These are phyloP conservation scores for Cephalopholis sonnerati DNA, from an alignment of 2,113 vertebrate species.

Conservation along the genomic window DNA sequence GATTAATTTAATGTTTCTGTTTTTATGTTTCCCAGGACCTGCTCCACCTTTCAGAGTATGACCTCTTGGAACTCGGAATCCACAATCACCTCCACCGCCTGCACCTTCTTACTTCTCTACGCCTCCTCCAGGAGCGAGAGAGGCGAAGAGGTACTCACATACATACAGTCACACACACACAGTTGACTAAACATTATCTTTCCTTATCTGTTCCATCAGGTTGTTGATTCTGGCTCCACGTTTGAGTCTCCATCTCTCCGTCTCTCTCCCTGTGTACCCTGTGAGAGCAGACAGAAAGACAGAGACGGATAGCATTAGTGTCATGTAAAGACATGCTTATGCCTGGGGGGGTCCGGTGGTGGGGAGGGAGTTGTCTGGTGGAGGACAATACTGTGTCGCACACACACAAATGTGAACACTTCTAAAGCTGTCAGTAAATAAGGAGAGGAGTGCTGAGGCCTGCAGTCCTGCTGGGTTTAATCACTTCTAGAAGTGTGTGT, in stretches of 20 bases:
- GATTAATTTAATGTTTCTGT: background rate
- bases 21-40: conserved; percentile 82
- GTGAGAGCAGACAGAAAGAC: conserved; percentile 21
- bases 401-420: conserved; percentile 29
- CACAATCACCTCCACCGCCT: conserved; percentile 83
- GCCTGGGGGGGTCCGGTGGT: conserved; percentile 45
- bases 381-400: conserved; percentile 58
- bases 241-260: conserved; percentile 18
- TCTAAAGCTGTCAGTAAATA: conserved; percentile 59
- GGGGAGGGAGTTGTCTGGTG: conserved; percentile 52
- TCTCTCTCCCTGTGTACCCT: conserved; percentile 11
- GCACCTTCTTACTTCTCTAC: conserved; percentile 84
- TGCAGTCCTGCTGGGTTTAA: conserved; percentile 72
- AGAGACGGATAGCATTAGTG: conserved; percentile 52
- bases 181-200: conserved; percentile 38
- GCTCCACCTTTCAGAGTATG: conserved; percentile 82
- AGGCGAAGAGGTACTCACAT: conserved; percentile 78
- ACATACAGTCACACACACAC: conserved; percentile 6
- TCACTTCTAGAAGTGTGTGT: conserved; percentile 56
- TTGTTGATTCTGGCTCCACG: conserved; percentile 38
- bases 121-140: conserved; percentile 83
- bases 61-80: conserved; percentile 84
- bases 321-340: conserved; percentile 70
- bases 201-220: conserved; percentile 45
- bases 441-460: conserved; percentile 47